A percentile compares a stretch with the other conserved stretches of the same genome.
These are phyloP conservation scores for Mycteria americana DNA, from an alignment of 2,797 vertebrate species.

Conservation along the genomic window DNA sequence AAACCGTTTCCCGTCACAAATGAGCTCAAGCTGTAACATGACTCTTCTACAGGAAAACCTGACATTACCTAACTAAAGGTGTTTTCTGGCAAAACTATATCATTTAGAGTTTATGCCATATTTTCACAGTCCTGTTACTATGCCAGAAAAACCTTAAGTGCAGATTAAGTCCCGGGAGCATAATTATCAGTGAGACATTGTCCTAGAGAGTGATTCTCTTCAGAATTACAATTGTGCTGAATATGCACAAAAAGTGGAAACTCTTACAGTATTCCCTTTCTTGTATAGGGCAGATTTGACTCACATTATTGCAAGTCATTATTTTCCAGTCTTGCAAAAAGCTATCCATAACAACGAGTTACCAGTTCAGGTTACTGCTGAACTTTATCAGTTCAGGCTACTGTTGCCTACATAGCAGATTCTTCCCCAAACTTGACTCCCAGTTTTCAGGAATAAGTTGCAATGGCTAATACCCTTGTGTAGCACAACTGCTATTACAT, in stretches of 20 bases:
- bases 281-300: background rate
- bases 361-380: background rate
- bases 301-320: background rate
- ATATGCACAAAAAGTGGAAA: background rate
- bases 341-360: background rate
- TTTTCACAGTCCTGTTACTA: background rate
- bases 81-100: background rate
- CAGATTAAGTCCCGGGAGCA: background rate
- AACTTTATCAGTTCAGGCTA: background rate
- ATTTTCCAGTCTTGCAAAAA: background rate
- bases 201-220: background rate
- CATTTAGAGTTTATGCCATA: background rate
- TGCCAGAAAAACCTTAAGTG: background rate
- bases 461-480: background rate
- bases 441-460: background rate
- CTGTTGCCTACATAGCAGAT: background rate
- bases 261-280: background rate
- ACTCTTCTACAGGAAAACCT: background rate
- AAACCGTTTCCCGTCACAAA: background rate
- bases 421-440: background rate
- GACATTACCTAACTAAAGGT: background rate
- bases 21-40: background rate
- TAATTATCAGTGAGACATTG: background rate
- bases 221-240: background rate
- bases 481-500: background rate